Base-by-base conservation (phyloP, 2,797 vertebrate genomes). In the Microcaecilia unicolor region DNA sequence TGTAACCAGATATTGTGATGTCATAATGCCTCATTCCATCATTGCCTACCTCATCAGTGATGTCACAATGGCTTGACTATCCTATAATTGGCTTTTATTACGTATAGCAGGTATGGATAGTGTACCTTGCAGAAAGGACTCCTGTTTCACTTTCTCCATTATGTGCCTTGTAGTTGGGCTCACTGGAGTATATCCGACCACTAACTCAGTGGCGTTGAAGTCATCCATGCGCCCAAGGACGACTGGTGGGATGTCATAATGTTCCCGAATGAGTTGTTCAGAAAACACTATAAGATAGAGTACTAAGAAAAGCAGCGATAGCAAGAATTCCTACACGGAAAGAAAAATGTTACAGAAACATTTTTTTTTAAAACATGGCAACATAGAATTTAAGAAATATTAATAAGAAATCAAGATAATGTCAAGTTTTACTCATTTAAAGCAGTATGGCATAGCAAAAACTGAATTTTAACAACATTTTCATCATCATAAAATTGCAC, bases 291-390 rank as follows among this genome's bases (percentile, higher is more conserved):
- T 22, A 13, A 31, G 2, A 0, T 9, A 16, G 10, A 66, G 17
- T 4, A 24, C 1, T 6, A 51, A 22, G 4, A 51, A 37, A 3
- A 53, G 0, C 6, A 5, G 6, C 0, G 3, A 16, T 0, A 33
- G 5, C 2, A 15, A n/a, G 51, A 58, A 64, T 9, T 70, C 64
- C 64, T 70, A 10, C 13, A 21, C 5, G 5, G 9, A 23, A 27
- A 37, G 32, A 17, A 11, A 11, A 8, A n/a, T n/a, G n/a, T n/a
- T n/a, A n/a, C 2, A 28, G 20, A n/a, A n/a, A n/a, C n/a, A n/a
- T n/a, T n/a, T n/a, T n/a, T n/a, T n/a, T n/a, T n/a, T n/a, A 31
- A 36, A 18, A 44, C 2, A 10, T 34, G 9, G 2, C 6, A 7
- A 14, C 27, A 11, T n/a, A n/a, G n/a, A n/a, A n/a, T n/a, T n/a